A percentile compares a stretch with the other conserved stretches of the same genome.
phyloP scores from a whole-genome alignment of 2,113 vertebrate species.

The Malurus elegans region DNA sequence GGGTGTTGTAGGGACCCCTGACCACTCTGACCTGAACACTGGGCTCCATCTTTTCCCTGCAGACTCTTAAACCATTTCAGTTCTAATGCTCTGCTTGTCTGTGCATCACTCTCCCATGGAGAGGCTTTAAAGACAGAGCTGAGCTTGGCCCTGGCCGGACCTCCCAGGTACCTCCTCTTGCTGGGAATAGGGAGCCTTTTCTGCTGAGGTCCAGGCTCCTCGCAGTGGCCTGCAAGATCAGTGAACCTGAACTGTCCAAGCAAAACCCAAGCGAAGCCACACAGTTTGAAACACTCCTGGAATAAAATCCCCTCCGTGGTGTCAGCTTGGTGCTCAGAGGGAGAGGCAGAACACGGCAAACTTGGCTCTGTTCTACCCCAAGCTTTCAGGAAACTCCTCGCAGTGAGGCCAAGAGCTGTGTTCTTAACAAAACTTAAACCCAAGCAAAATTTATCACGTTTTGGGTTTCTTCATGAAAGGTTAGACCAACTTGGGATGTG shows the following conservation, averaged over 20 bases:
- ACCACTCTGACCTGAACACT: neutral
- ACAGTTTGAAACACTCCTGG: constrained; percentile 17
- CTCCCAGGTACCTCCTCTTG: neutral
- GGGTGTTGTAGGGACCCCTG: neutral
- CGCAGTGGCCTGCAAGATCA: neutral
- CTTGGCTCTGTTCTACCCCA: constrained; percentile 47
- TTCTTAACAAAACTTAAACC: constrained; percentile 30
- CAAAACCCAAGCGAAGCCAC: constrained; percentile 42
- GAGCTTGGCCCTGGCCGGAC: neutral
- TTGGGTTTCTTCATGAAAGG: constrained; percentile 38
- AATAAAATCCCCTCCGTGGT: constrained; percentile 7
- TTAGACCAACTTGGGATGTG: constrained; percentile 12
- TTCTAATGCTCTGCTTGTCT: neutral
- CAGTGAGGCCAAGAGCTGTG: neutral
- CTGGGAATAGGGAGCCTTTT: neutral
- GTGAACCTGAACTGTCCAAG: constrained; percentile 45
- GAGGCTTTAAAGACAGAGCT: neutral
- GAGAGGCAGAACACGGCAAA: neutral
- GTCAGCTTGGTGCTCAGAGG: neutral
- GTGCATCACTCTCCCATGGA: neutral
- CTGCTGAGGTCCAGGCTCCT: neutral
- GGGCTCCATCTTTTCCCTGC: neutral
- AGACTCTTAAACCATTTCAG: neutral
- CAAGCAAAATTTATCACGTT: constrained; percentile 37
- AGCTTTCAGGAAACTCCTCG: constrained; percentile 45